Percentiles rank a stretch among this genome's conserved stretches.
These are phyloP conservation scores for Picus viridis DNA, from an alignment of 2,797 vertebrate genomes.

Conservation along the genomic window DNA sequence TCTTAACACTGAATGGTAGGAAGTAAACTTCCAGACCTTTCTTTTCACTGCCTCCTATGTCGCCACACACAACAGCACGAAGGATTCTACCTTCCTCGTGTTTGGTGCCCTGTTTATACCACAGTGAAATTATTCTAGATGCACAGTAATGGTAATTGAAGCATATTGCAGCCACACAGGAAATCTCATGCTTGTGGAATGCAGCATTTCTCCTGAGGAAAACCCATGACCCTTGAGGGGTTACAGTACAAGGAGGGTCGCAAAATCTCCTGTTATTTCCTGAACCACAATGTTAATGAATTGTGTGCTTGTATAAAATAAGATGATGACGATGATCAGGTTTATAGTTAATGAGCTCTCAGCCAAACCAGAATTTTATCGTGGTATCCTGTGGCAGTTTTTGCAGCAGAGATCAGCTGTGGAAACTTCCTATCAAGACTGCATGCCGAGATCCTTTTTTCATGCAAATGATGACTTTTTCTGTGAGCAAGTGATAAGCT, in stretches of 20 bases:
- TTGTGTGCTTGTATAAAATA: background rate
- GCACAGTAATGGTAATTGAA: background rate
- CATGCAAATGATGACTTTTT: conserved; percentile 36
- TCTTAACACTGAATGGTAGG: background rate
- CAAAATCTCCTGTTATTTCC: background rate
- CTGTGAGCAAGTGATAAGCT: conserved; percentile 16
- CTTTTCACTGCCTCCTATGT: background rate
- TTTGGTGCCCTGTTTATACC: background rate
- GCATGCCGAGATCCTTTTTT: background rate
- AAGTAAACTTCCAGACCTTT: background rate
- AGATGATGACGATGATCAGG: background rate
- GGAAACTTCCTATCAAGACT: background rate
- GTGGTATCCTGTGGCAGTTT: background rate
- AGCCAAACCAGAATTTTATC: background rate
- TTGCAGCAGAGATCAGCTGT: background rate
- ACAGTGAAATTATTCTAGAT: background rate
- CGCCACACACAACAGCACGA: background rate
- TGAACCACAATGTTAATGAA: background rate
- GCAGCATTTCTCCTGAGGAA: background rate
- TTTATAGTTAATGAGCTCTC: background rate
- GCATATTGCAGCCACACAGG: background rate
- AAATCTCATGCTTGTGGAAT: background rate
- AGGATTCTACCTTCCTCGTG: background rate
- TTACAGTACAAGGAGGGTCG: background rate
- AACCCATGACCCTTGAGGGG: background rate